phyloP scores from a whole-genome alignment of 1,140 invertebrate species.

The Brachionus manjavacas region DNA sequence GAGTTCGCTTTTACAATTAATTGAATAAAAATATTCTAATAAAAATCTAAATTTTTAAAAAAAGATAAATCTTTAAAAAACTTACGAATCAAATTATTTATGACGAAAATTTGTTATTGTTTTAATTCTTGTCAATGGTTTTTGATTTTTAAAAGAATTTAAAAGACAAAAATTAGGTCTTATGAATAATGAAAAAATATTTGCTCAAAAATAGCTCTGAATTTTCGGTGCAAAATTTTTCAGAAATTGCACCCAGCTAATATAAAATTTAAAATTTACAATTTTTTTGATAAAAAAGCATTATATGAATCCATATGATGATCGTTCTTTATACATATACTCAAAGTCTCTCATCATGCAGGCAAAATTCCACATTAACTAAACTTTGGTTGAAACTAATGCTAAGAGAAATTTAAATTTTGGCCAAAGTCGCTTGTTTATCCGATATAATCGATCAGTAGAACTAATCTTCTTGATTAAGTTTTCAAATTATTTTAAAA shows the following conservation, averaged over 20 bases:
- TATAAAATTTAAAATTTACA: not conserved
- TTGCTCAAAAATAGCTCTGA: not conserved
- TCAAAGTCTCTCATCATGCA: not conserved
- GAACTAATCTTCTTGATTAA: not conserved
- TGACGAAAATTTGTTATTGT: too few species aligned
- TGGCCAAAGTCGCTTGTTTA: not conserved
- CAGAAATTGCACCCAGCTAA: not conserved
- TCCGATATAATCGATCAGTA: constrained; percentile 32
- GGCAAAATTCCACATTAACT: constrained; percentile 1
- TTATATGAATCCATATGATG: not conserved
- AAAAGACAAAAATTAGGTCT: too few species aligned
- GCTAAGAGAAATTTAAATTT: not conserved
- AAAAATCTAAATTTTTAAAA: too few species aligned
- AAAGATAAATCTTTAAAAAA: too few species aligned
- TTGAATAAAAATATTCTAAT: too few species aligned
- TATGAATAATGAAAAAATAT: too few species aligned
- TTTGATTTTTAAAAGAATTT: too few species aligned
- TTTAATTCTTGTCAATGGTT: too few species aligned
- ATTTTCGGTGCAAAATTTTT: not conserved
- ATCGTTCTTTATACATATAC: not conserved
- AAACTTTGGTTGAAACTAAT: not conserved
- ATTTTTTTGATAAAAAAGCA: not conserved
- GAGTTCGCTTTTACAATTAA: too few species aligned
- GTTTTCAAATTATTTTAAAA: not conserved
- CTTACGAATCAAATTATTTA: too few species aligned